phyloP scores from a whole-genome alignment of 1,140 invertebrate genomes.

The Zophobas morio region DNA sequence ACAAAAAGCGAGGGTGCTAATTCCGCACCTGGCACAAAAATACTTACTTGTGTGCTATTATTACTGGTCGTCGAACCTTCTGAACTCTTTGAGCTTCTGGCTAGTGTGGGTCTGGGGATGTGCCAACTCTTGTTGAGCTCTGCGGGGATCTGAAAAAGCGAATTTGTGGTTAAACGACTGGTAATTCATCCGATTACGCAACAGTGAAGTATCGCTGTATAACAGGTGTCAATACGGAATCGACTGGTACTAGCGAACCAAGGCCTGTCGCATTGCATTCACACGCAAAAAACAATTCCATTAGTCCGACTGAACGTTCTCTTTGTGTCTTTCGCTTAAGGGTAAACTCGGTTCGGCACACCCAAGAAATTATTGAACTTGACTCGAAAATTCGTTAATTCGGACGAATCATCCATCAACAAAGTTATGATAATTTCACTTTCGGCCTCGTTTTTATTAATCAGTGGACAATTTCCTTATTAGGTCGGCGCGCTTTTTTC shows the following conservation, averaged over 20 bases:
- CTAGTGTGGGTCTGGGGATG: slow-evolving; percentile 83
- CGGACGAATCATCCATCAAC: not conserved
- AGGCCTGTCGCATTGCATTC: slow-evolving; percentile 21
- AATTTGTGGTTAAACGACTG: not conserved
- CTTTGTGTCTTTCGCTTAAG: slow-evolving; percentile 6
- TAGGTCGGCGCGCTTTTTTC: not conserved
- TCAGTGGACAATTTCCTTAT: slow-evolving; percentile 39
- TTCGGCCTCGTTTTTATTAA: slow-evolving; percentile 43
- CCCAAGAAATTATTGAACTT: slow-evolving; percentile 3
- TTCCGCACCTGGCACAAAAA: not conserved
- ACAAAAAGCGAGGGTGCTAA: not conserved
- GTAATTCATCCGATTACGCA: slow-evolving; percentile 38
- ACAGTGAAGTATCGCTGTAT: slow-evolving; percentile 7
- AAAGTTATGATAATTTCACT: slow-evolving; percentile 35
- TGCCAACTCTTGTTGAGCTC: slow-evolving; percentile 75
- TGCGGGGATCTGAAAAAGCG: slow-evolving; percentile 65
- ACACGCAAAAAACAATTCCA: slow-evolving; percentile 13
- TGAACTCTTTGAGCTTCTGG: slow-evolving; percentile 79
- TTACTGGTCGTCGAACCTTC: slow-evolving; percentile 82
- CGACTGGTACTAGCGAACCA: not conserved
- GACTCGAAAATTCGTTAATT: not conserved
- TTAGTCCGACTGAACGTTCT: slow-evolving; percentile 12
- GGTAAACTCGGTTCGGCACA: not conserved
- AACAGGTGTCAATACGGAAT: slow-evolving; percentile 31
- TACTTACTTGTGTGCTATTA: slow-evolving; percentile 82